A percentile compares a stretch with the other conserved stretches of the same genome.
Conservation (phyloP, 2,888 invertebrate genomes). For the Neoaliturus tenellus region DNA sequence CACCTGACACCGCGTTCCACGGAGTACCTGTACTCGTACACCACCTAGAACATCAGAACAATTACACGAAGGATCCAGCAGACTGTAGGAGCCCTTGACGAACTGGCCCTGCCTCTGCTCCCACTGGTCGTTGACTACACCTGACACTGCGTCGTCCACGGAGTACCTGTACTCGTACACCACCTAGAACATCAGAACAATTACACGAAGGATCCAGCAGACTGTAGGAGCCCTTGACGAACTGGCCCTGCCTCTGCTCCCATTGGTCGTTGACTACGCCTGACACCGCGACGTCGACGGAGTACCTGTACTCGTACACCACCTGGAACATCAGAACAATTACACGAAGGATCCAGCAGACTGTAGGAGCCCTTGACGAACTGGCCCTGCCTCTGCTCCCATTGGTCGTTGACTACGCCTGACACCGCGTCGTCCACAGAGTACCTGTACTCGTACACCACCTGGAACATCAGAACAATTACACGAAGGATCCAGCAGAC, state of each 20-base stretch:
- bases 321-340: constrained; percentile 61
- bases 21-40: too few species aligned
- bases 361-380: too few species aligned
- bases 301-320: constrained; percentile 68
- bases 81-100: constrained; percentile 69
- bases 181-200: constrained; percentile 60
- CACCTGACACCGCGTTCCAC: too few species aligned
- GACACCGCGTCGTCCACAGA: too few species aligned
- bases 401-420: too few species aligned
- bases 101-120: constrained; percentile 69
- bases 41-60: too few species aligned
- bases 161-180: constrained; percentile 69
- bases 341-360: too few species aligned
- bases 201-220: constrained; percentile 68
- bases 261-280: constrained; percentile 68
- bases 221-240: constrained; percentile 69
- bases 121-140: constrained; percentile 68
- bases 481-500: constrained; percentile 67
- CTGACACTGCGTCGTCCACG: constrained; percentile 67
- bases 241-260: constrained; percentile 68
- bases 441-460: too few species aligned
- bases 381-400: too few species aligned
- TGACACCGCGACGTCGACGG: constrained; percentile 67
- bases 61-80: constrained; percentile 68
- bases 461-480: too few species aligned